Evolutionary conservation across 2,113 vertebrate species (phyloP).

Genomic region (Gadus macrocephalus): DNA sequence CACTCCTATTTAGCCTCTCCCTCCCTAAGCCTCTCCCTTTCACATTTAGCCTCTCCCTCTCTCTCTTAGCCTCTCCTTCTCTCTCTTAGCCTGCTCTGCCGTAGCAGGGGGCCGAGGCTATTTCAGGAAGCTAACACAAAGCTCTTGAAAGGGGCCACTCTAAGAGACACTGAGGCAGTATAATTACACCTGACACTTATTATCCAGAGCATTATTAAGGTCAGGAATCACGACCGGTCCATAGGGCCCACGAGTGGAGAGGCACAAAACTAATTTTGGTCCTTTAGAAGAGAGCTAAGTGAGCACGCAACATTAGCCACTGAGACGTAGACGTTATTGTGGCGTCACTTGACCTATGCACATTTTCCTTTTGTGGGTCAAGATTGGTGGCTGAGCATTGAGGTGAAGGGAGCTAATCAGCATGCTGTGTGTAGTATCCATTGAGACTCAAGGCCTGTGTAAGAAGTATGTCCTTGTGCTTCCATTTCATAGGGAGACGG

Average conservation of each 20-base stretch:
- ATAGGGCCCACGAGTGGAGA: constrained; percentile 15
- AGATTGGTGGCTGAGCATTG: constrained; percentile 6
- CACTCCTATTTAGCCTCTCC: too few relatives aligned
- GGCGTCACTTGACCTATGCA: neutral
- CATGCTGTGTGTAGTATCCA: neutral
- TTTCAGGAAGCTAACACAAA: constrained; percentile 26
- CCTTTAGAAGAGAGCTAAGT: constrained; percentile 35
- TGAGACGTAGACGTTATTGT: constrained; percentile 9
- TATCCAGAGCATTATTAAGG: constrained; percentile 41
- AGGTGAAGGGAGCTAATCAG: neutral
- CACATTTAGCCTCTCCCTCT: constrained; percentile 9
- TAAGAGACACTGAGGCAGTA: constrained; percentile 33
- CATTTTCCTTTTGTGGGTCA: neutral
- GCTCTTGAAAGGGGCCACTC: constrained; percentile 34
- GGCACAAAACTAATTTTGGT: constrained; percentile 18
- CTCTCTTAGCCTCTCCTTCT: too few relatives aligned
- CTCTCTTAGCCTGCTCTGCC: neutral
- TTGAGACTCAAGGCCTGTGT: neutral
- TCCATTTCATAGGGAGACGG: neutral
- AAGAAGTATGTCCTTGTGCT: neutral
- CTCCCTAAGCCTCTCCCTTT: neutral
- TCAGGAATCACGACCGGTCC: constrained; percentile 26
- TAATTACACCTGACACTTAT: constrained; percentile 52
- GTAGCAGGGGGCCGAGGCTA: constrained; percentile 22
- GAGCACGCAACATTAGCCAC: constrained; percentile 21